phyloP scores from a whole-genome alignment of 2,888 invertebrate genomes.

The Luperina testacea region DNA sequence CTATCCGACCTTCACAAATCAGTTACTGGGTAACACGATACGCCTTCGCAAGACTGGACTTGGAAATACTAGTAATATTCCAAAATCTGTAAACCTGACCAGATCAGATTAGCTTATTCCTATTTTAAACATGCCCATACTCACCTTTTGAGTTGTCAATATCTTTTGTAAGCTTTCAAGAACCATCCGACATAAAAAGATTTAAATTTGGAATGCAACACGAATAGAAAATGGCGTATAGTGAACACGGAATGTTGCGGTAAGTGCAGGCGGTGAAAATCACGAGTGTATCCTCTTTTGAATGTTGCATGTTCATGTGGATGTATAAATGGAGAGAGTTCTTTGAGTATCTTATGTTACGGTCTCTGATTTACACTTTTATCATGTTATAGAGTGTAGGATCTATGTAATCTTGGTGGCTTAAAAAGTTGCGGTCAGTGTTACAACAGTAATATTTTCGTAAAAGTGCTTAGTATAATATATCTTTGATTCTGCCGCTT shows the following conservation, averaged over 20 bases:
- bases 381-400: background rate
- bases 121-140: constrained; percentile 4
- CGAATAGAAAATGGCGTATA: constrained; percentile 44
- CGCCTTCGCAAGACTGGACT: background rate
- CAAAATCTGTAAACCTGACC: background rate
- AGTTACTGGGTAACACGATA: background rate
- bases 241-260: constrained; percentile 37
- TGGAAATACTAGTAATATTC: background rate
- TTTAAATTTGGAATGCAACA: constrained; percentile 45
- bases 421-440: background rate
- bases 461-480: background rate
- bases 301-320: constrained; percentile 19
- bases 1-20: background rate
- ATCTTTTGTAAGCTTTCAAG: constrained; percentile 24
- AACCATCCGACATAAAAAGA: constrained; percentile 12
- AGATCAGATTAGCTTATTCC: background rate
- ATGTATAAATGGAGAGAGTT: constrained; percentile 15
- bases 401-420: background rate
- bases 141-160: constrained; percentile 11
- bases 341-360: constrained; percentile 1
- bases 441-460: background rate
- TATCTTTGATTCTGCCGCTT: no score
- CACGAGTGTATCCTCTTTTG: constrained; percentile 20
- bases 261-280: constrained; percentile 45
- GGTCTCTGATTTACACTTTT: background rate